Conservation (phyloP, 1,140 invertebrate species). For the Neodiprion fabricii region DNA sequence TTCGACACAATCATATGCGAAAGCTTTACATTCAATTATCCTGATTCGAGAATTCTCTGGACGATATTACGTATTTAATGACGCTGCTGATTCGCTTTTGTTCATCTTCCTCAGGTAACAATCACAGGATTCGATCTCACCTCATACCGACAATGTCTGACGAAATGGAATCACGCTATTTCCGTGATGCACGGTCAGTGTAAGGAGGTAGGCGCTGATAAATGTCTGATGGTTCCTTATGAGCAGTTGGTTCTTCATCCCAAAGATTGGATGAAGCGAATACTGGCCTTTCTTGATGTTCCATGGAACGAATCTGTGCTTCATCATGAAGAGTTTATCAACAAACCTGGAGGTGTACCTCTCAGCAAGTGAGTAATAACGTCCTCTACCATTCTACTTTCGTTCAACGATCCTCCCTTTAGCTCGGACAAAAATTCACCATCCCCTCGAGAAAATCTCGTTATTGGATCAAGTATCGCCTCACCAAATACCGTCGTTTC, state of each 20-base stretch:
- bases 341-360: slow-evolving; percentile 92
- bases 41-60: too few species aligned
- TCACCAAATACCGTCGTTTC: slow-evolving; percentile 31
- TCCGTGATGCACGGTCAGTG: slow-evolving; percentile 95
- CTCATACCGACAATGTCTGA: slow-evolving; percentile 91
- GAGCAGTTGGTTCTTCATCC: slow-evolving; percentile 97
- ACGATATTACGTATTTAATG: too few species aligned
- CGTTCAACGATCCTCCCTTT: too few species aligned
- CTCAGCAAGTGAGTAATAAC: slow-evolving; percentile 82
- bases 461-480: slow-evolving; percentile 9
- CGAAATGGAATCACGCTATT: slow-evolving; percentile 96
- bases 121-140: slow-evolving; percentile 97
- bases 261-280: slow-evolving; percentile 85
- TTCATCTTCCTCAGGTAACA: slow-evolving; percentile 74
- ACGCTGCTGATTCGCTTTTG: too few species aligned
- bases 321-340: slow-evolving; percentile 97
- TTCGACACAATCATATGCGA: too few species aligned
- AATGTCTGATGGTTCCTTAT: slow-evolving; percentile 93
- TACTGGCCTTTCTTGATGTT: slow-evolving; percentile 90
- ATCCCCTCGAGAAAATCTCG: not conserved
- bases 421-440: too few species aligned
- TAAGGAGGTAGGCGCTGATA: slow-evolving; percentile 79
- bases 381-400: not conserved
- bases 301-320: slow-evolving; percentile 96
- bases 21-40: too few species aligned